Base-by-base conservation (phyloP, 1,140 invertebrate genomes). In the Drosophila azteca region DNA sequence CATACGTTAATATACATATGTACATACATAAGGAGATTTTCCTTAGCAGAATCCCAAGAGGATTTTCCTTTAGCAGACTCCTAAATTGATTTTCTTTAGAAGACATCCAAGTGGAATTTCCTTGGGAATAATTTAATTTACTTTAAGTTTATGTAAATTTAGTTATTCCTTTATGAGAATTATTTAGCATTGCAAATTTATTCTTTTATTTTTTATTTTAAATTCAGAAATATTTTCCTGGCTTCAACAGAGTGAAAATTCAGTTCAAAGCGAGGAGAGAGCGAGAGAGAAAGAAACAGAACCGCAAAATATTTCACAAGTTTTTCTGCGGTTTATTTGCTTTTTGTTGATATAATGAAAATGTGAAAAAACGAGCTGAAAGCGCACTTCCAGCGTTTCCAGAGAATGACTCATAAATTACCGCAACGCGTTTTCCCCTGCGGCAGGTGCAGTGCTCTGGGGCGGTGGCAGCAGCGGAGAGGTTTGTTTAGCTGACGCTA, bases 381-480 rank as follows among this genome's bases (percentile, higher is more conserved):
- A 67, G 54, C 63, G 75, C 54, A 66, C 50, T n/a, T n/a, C n/a
- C n/a, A 84, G 54, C 45, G 15, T 58, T 69, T 65, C 50, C 73
- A 78, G 58, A 55, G 80, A 67, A 87, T 88, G 83, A 87, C 62
- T 87, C 82, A 87, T 87, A 88, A 87, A 87, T 87, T 87, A 74
- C 77, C 57, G 50, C 55, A 54, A 73, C 68, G 72, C 64, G 78
- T 69, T 87, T 66, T 87, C 77, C 81, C 81, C 45, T 24, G 70
- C 71, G 82, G 69, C 82, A 87, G 70, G 69, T 87, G 83, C 70
- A 81, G 73, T 50, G n/a, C 17, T 63, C 31, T 11, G 39, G 50
- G 7, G 44, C 43, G 46, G 15, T 51, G 20, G 60, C 43, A 9
- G 8, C 3, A 35, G 31, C 8, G 35, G 66, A 65, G 45, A 49